Conservation (phyloP, 2,113 vertebrate species). For the Pontoporia blainvillei region DNA sequence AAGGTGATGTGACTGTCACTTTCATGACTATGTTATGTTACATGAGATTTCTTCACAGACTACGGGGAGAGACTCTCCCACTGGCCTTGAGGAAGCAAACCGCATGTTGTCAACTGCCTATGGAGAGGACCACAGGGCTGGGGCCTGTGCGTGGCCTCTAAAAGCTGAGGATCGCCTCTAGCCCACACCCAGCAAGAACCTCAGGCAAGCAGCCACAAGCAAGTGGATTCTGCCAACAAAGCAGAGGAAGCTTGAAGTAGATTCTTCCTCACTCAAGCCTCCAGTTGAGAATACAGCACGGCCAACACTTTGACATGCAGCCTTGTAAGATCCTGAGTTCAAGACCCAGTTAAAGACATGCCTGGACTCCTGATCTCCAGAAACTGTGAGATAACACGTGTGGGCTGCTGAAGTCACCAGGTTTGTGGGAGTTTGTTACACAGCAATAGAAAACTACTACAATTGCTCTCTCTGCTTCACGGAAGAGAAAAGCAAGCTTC, state of each 20-base stretch:
- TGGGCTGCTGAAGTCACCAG: neutral
- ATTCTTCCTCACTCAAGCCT: neutral
- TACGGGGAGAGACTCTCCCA: neutral
- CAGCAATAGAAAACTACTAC: neutral
- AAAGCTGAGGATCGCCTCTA: neutral
- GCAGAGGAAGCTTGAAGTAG: neutral
- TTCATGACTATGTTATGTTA: neutral
- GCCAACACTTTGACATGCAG: neutral
- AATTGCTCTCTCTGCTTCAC: neutral
- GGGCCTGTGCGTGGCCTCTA: neutral
- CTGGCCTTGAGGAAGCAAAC: neutral
- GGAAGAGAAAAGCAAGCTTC: neutral
- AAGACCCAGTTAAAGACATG: neutral
- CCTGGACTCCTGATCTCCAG: neutral
- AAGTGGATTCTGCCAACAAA: neutral
- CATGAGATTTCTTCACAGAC: neutral
- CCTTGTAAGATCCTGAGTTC: neutral
- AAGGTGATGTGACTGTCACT: neutral
- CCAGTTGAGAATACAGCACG: neutral
- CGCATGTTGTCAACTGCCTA: neutral
- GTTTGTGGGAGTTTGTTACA: neutral
- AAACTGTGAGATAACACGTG: neutral
- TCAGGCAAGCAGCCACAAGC: neutral
- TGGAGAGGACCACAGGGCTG: neutral
- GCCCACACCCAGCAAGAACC: neutral